Conservation (phyloP, 2,888 invertebrate species). For the Spisula solida region DNA sequence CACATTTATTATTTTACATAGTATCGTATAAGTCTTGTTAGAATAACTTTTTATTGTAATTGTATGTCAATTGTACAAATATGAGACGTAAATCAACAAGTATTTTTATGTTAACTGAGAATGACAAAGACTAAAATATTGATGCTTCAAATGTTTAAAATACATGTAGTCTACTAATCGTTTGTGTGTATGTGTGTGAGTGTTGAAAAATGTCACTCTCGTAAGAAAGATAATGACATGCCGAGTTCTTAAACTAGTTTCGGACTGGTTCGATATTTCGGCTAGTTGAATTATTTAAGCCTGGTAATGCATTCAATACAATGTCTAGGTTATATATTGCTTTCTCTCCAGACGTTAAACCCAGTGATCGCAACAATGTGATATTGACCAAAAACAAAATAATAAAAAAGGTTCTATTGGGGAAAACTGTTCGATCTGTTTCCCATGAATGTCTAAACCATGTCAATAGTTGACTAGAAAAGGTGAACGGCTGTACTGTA, state of each 20-base stretch:
- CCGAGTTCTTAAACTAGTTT: not conserved
- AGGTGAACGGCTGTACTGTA: not conserved
- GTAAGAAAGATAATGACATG: too few relatives aligned
- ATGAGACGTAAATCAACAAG: too few relatives aligned
- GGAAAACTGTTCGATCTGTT: not conserved
- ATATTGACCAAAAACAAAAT: conserved; percentile 13
- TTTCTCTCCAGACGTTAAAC: not conserved
- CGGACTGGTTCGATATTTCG: not conserved
- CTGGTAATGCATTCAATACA: not conserved
- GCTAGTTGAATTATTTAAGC: not conserved
- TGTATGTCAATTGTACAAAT: too few relatives aligned
- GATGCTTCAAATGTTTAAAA: too few relatives aligned
- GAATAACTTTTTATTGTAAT: too few relatives aligned
- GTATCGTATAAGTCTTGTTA: too few relatives aligned
- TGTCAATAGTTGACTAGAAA: not conserved
- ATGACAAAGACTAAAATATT: too few relatives aligned
- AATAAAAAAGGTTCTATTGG: not conserved
- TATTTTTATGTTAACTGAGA: too few relatives aligned
- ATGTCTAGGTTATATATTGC: not conserved
- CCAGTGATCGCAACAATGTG: not conserved
- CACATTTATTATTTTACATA: too few relatives aligned
- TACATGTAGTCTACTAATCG: too few relatives aligned
- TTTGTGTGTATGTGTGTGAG: too few relatives aligned
- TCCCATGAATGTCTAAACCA: not conserved
- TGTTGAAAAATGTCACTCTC: too few relatives aligned